Evolutionary conservation across 2,113 vertebrate genomes (phyloP), one percentile per base, ranked within the genome.

Genomic region (Carassius auratus): DNA sequence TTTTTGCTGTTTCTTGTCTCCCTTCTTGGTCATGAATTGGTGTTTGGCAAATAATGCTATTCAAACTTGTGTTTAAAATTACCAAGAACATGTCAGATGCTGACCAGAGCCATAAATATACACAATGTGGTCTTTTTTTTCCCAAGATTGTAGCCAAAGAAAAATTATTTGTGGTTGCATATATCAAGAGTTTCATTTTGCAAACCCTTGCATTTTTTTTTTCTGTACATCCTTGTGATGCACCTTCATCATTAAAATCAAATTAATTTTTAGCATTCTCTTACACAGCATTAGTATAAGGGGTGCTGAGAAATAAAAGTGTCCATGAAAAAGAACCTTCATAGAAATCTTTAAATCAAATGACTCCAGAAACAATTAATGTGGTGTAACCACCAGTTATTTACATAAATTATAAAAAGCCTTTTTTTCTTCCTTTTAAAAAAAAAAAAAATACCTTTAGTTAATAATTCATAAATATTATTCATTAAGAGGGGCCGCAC

Each of bases 21-120:
- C 21, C 78, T 87, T 82, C 36, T 75, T 79, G 83, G 83, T 57
- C 62, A 21, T 76, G 81, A 59, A 84, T 84, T 81, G 50, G 55
- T 59, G 64, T 74, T 80, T 21, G 9, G 33, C 42, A 83, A 33
- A 64, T 13, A 80, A 76, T 26, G 59, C 36, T 64, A 13, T 36
- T 57, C 3, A 3, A 3, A 12, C 45, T 48, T 48, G 9, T 36
- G 64, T 38, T 50, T 15, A 52, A 23, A 64, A 79, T 26, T 52
- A 48, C 57, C 66, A 74, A 64, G 81, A 76, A 64, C 66, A 21
- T 77, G 14, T 23, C 55, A 50, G 68, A 85, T 62, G 36, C 5
- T 48, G 38, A 74, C 71, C 38, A 74, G 10, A 74, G 71, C 9
- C 50, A n/a, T 73, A 45, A 73, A 73, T 45, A 19, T 23, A 73